Base-by-base conservation (phyloP, 2,888 invertebrate genomes). In the Stenodera caucasica region DNA sequence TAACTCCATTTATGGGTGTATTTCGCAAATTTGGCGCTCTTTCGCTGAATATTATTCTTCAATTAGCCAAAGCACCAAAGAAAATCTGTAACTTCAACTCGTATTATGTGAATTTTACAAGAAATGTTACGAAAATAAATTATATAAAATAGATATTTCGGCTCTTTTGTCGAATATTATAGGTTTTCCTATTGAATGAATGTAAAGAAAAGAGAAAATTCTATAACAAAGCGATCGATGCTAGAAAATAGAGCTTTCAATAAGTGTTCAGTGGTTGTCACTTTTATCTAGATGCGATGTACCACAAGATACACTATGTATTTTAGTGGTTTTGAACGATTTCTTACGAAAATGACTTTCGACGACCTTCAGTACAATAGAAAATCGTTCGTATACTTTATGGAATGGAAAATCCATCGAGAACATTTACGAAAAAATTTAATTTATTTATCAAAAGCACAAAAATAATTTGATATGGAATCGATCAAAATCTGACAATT, bases 201-300 rank as follows among this genome's bases (percentile, higher is more conserved):
- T 45, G 5, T 45, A n/a, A 45, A 45, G 21, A 45, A 45, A 45
- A 50, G 32, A 57, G 33, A 49, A 33, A 56, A 54, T 55, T 55
- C 21, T 40, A 35, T 30, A 12, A 60, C 18, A 57, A 61, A 57
- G 45, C 49, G 56, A 21, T 60, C 53, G 35, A 35, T 14, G 35
- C 33, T 58, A 49, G 55, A 60, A 60, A 57, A 57, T 58, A 53
- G 53, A 53, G 37, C 53, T 62, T 55, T 62, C 58, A 58, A 62
- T 58, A 62, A 56, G 56, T 53, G 61, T 54, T 61, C 56, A 49
- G 55, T 58, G 55, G 57, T 60, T 56, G 58, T 58, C 62, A 58
- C 56, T 51, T 62, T 62, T 62, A 58, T 62, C 62, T 58, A 58
- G 62, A 49, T 53, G 52, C 40, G 32, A 45, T 61, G 55, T 58